phyloP scores from a whole-genome alignment of 2,113 vertebrate species.

The Symphodus melops region DNA sequence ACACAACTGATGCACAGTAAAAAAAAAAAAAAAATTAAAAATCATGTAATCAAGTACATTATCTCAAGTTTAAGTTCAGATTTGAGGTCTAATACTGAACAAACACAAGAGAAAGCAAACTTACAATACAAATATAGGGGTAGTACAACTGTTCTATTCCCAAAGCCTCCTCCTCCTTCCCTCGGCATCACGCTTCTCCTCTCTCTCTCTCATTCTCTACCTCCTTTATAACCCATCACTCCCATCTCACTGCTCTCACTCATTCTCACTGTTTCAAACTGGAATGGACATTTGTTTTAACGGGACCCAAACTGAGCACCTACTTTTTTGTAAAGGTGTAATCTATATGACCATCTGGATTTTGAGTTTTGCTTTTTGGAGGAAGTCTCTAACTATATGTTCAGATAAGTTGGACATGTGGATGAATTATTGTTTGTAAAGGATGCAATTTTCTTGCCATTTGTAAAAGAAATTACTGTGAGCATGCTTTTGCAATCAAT shows the following conservation, averaged over 20 bases:
- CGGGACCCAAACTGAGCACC: conserved; percentile 4
- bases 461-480: conserved; percentile 18
- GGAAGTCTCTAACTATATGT: conserved; percentile 8
- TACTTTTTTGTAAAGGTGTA: conserved; percentile 13
- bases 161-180: conserved; percentile 34
- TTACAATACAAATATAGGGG: conserved; percentile 56
- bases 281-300: conserved; percentile 59
- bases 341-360: conserved; percentile 30
- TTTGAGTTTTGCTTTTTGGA: conserved; percentile 11
- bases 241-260: conserved; percentile 72
- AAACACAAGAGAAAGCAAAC: conserved; percentile 50
- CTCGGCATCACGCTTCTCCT: conserved; percentile 54
- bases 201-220: conserved; percentile 59
- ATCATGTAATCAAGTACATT: background rate
- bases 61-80: conserved; percentile 20
- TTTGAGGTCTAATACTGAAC: conserved; percentile 56
- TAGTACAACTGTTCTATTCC: conserved; percentile 38
- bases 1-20: background rate
- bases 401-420: conserved; percentile 30
- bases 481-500: conserved; percentile 54
- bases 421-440: conserved; percentile 33
- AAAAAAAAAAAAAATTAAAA: background rate
- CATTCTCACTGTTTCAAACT: conserved; percentile 49
- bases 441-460: conserved; percentile 22
- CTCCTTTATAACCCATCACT: conserved; percentile 84